phyloP scores from a whole-genome alignment of 2,797 vertebrate genomes.

The Erethizon dorsatum region DNA sequence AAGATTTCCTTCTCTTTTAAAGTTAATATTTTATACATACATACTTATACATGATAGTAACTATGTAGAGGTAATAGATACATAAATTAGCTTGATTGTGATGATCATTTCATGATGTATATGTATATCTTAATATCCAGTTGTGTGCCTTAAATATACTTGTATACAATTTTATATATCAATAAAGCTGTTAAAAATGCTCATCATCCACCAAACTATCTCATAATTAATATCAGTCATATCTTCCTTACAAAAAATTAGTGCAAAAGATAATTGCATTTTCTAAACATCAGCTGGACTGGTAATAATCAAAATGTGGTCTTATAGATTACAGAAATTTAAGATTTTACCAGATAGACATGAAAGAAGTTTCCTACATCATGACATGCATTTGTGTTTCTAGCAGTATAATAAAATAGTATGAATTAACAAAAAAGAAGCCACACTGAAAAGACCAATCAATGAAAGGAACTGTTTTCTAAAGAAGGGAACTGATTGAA shows the following conservation, averaged over 20 bases:
- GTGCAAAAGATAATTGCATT: slow-evolving; percentile 53
- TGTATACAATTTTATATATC: background rate
- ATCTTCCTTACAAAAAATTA: slow-evolving; percentile 50
- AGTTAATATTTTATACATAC: background rate
- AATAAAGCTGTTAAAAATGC: background rate
- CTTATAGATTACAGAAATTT: background rate
- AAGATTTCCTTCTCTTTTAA: background rate
- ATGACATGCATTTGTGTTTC: slow-evolving; percentile 43
- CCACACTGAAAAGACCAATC: background rate
- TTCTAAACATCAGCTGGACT: background rate
- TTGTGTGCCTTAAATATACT: background rate
- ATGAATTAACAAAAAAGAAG: background rate
- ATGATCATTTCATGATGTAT: background rate
- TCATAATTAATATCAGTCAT: slow-evolving; percentile 67
- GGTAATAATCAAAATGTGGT: background rate
- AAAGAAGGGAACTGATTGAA: background rate
- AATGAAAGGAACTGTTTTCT: background rate
- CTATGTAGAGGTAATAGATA: background rate
- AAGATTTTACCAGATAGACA: background rate
- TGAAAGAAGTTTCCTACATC: background rate
- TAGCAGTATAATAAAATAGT: background rate
- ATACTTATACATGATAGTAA: background rate
- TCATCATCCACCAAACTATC: background rate
- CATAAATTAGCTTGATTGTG: background rate
- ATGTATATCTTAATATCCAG: background rate